These are phyloP conservation scores for Scomberomorus guttatus DNA, from an alignment of 2,797 vertebrate species.

Conservation along the genomic window DNA sequence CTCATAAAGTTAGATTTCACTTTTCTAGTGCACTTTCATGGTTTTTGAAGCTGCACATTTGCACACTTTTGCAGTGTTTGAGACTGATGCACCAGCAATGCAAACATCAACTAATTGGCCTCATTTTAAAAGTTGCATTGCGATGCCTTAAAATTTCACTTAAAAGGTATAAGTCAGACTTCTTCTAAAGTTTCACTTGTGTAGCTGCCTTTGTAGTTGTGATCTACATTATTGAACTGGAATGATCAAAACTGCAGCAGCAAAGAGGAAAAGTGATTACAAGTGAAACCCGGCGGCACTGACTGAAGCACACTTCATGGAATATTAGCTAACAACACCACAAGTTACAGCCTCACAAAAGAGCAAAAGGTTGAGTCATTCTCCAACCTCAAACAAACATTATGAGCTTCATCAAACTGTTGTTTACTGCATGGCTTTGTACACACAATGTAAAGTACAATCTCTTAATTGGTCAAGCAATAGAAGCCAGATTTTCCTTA, in stretches of 20 bases:
- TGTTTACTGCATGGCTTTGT: slow-evolving; percentile 10
- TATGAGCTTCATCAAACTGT: slow-evolving; percentile 34
- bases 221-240: neutral
- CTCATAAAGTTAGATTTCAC: neutral
- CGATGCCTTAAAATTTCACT: neutral
- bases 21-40: neutral
- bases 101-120: neutral
- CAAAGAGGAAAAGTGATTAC: slow-evolving; percentile 8
- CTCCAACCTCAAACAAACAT: neutral
- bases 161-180: neutral
- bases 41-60: neutral
- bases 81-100: neutral
- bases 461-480: slow-evolving; percentile 57
- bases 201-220: slow-evolving; percentile 18
- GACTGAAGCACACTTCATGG: neutral
- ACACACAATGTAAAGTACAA: slow-evolving; percentile 8
- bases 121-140: neutral
- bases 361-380: neutral
- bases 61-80: neutral
- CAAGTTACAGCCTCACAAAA: neutral
- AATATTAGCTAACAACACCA: neutral
- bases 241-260: slow-evolving; percentile 1
- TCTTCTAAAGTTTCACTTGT: slow-evolving; percentile 3
- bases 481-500: slow-evolving; percentile 60
- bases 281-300: slow-evolving; percentile 8